Evolutionary conservation across 2,888 invertebrate genomes (phyloP).

Genomic region (Trimorus sp.): DNA sequence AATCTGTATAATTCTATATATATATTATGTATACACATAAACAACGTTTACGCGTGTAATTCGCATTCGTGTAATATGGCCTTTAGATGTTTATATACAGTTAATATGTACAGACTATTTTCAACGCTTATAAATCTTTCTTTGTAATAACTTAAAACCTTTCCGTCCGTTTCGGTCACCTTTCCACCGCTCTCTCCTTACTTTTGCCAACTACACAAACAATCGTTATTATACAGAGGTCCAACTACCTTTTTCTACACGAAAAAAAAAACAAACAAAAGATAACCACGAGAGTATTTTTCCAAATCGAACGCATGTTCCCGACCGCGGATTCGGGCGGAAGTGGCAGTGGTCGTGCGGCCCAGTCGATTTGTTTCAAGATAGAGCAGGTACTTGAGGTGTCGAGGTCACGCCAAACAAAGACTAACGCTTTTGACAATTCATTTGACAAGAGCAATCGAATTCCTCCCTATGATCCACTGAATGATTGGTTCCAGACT

Average conservation of each 20-base stretch:
- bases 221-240: not conserved
- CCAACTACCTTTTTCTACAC: constrained; percentile 3
- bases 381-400: too few relatives aligned
- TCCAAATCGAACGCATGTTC: too few relatives aligned
- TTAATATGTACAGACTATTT: constrained; percentile 75
- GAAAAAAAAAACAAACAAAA: constrained; percentile 5
- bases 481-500: too few relatives aligned
- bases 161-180: constrained; percentile 3
- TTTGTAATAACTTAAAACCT: constrained; percentile 52
- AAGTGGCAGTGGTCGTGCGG: too few relatives aligned
- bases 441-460: too few relatives aligned
- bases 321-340: too few relatives aligned
- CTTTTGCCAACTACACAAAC: constrained; percentile 1
- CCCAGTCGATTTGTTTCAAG: too few relatives aligned
- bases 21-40: constrained; percentile 65
- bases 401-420: too few relatives aligned
- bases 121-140: constrained; percentile 59
- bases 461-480: too few relatives aligned
- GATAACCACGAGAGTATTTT: constrained; percentile 27
- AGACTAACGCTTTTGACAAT: too few relatives aligned
- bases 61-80: constrained; percentile 71
- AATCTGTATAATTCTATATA: constrained; percentile 64
- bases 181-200: not conserved
- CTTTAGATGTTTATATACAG: constrained; percentile 79
- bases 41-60: constrained; percentile 60